Evolutionary conservation across 2,888 invertebrate species (phyloP), one percentile per base, ranked within the genome.

Genomic region (Sepioteuthis lessoniana): DNA sequence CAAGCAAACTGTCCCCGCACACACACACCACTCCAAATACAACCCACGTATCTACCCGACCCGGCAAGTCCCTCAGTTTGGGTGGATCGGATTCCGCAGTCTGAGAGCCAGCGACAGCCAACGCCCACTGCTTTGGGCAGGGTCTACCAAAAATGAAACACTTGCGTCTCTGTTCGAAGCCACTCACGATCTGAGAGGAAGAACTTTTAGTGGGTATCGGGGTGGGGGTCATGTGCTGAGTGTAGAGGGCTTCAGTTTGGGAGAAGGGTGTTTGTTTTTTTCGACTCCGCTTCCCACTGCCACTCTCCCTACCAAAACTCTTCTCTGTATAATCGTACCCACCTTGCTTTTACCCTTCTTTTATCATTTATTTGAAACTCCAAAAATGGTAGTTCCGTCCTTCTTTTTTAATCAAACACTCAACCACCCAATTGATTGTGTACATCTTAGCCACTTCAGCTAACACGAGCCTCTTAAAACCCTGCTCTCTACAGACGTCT

Each of bases 151-250:
- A 76, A 76, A n/a, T 76, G 76, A 76, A 76, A 76, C 76, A 76
- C 76, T 76, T 76, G 76, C 76, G n/a, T 76, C 76, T 76, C 76
- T 76, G 76, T 76, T 76, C 76, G 76, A 76, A 76, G 76, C 76
- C 76, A 76, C 76, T 76, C 76, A 76, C 76, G 76, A 35, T 76
- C 76, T 76, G n/a, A 76, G 76, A 76, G 76, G 76, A 35, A 25
- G n/a, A 76, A 13, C 42, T 42, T 76, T 76, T 19, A 76, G n/a
- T 4, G n/a, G 13, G 76, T n/a, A n/a, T n/a, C 13, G 76, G n/a
- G 76, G 28, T 4, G 60, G 31, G 1, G 31, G 60, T 60, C 7
- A 31, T 31, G 76, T 21, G 28, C 55, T 25, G 76, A n/a, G n/a
- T 13, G 8, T 8, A 13, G 13, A 7, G 16, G n/a, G n/a, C n/a